Evolutionary conservation across 2,797 vertebrate genomes (phyloP).

Genomic region (Clamator glandarius): DNA sequence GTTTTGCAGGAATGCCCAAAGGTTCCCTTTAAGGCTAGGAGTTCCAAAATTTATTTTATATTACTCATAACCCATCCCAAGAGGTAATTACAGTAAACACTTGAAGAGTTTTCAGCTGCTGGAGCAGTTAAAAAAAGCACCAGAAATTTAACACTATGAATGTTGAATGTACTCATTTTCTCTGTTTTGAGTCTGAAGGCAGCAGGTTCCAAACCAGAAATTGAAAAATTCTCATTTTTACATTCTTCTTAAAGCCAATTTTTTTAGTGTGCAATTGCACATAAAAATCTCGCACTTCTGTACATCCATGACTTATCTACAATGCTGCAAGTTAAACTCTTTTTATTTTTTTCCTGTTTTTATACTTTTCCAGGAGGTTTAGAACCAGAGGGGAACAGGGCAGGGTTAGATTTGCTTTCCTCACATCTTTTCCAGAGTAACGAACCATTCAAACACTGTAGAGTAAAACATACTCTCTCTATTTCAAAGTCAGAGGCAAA

Average conservation of each 20-base stretch:
- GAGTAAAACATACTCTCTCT: not conserved
- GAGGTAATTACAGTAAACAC: conserved; percentile 11
- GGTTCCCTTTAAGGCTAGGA: conserved; percentile 20
- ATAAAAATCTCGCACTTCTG: not conserved
- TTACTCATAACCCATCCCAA: conserved; percentile 62
- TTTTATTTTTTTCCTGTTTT: not conserved
- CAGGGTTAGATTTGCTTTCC: not conserved
- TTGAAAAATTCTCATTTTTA: accelerated
- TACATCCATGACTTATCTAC: not conserved
- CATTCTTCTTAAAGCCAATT: not conserved
- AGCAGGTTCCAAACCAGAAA: not conserved
- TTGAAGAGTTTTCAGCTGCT: not conserved
- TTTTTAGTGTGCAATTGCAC: no score
- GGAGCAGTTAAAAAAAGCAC: not conserved
- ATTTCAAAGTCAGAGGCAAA: not conserved
- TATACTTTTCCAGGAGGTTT: not conserved
- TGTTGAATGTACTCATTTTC: not conserved
- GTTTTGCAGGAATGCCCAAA: not conserved
- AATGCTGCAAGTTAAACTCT: not conserved
- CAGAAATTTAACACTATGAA: not conserved
- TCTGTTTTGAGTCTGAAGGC: not conserved
- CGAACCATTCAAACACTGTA: not conserved
- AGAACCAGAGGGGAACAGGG: not conserved
- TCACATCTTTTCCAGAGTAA: not conserved
- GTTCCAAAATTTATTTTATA: conserved; percentile 38